phyloP scores from a whole-genome alignment of 2,797 vertebrate species.

The Liparis tanakae region DNA sequence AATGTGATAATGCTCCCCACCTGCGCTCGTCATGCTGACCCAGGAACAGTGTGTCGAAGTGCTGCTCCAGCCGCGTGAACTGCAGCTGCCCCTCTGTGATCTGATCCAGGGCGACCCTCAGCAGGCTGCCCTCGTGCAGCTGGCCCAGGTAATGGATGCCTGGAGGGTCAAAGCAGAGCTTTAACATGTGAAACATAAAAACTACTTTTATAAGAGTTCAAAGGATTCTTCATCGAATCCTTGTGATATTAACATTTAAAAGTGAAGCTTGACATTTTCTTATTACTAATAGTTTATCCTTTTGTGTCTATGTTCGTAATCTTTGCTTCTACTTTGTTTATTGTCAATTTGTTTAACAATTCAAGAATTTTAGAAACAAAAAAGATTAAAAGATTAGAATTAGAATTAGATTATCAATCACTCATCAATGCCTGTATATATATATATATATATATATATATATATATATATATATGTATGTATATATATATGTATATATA shows the following conservation, averaged over 20 bases:
- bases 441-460: too few species aligned
- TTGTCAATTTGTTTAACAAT: not conserved
- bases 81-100: conserved; percentile 82
- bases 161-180: conserved; percentile 27
- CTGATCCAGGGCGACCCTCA: conserved; percentile 82
- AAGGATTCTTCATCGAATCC: not conserved
- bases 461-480: too few species aligned
- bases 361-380: not conserved
- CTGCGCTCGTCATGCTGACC: conserved; percentile 64
- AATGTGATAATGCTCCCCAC: conserved; percentile 19
- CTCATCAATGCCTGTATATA: too few species aligned
- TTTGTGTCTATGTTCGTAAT: not conserved
- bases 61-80: conserved; percentile 78
- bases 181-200: not conserved
- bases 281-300: too few species aligned
- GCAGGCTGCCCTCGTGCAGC: conserved; percentile 81
- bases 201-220: not conserved
- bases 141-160: conserved; percentile 85
- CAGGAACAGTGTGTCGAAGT: conserved; percentile 83
- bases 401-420: too few species aligned
- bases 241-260: not conserved
- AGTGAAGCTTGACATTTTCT: too few species aligned
- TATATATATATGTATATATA: too few species aligned
- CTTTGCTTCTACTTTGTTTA: not conserved
- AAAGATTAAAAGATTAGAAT: too few species aligned